Percentiles rank a stretch among this genome's conserved stretches.
phyloP scores from a whole-genome alignment of 1,140 invertebrate species.

The Musca vetustissima region DNA sequence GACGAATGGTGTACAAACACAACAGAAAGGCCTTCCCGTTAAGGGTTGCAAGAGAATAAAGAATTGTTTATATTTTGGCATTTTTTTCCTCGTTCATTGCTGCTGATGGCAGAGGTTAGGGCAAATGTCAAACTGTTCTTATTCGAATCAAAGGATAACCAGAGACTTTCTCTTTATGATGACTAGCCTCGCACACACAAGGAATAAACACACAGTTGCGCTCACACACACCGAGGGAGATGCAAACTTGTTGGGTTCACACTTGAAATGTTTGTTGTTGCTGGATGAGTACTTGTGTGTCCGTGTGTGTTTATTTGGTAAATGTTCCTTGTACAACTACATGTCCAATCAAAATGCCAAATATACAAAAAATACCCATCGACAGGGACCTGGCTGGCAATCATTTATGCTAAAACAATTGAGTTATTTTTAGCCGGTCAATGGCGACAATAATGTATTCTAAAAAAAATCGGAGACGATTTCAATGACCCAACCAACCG shows the following conservation, averaged over 20 bases:
- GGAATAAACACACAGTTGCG: neutral
- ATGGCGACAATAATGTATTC: too few species aligned
- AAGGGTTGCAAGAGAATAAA: conserved; percentile 3
- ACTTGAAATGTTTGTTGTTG: neutral
- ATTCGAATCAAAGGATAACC: conserved; percentile 13
- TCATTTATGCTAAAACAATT: too few species aligned
- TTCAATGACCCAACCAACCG: too few species aligned
- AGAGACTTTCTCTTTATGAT: neutral
- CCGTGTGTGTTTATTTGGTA: neutral
- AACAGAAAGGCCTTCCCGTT: neutral
- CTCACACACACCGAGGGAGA: neutral
- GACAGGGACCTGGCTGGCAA: too few species aligned
- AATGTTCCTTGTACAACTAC: neutral
- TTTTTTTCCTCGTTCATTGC: neutral
- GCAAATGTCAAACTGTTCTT: conserved; percentile 16
- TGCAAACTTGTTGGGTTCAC: neutral
- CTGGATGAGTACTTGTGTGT: neutral
- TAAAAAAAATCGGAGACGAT: too few species aligned
- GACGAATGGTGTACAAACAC: too few species aligned
- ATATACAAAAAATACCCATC: neutral
- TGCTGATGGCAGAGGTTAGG: conserved; percentile 1
- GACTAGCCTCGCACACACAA: neutral
- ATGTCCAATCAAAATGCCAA: conserved; percentile 18
- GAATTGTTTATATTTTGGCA: neutral
- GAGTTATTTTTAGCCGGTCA: too few species aligned